A percentile compares a stretch with the other conserved stretches of the same genome.
These are phyloP conservation scores for Bradypodion ventrale DNA, from an alignment of 2,797 vertebrate species.

Conservation along the genomic window DNA sequence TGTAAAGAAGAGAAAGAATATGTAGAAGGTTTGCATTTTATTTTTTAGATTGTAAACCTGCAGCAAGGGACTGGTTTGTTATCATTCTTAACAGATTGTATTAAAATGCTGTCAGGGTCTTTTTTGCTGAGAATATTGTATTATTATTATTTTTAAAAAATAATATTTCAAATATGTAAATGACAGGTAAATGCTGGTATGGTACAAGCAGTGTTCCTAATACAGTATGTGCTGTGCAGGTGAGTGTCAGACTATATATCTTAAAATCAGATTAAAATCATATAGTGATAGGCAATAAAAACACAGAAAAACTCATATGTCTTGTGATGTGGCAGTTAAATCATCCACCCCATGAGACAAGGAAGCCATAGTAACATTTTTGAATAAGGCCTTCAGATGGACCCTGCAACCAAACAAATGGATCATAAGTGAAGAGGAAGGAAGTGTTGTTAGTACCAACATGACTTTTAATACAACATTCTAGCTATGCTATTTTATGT, in stretches of 20 bases:
- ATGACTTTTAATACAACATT: background rate
- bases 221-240: background rate
- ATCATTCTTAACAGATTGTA: no score
- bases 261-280: background rate
- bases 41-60: background rate
- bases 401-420: background rate
- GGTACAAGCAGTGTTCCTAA: background rate
- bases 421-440: background rate
- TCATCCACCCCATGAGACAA: background rate
- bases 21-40: background rate
- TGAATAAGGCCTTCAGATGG: background rate
- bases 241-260: background rate
- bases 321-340: no score
- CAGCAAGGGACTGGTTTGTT: no score
- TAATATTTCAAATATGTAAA: no score
- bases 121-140: no score
- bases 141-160: no score
- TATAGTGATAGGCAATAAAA: background rate
- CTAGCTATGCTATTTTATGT: background rate
- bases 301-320: no score
- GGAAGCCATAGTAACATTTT: background rate
- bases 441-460: background rate
- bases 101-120: no score
- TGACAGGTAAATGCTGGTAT: no score
- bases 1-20: background rate